Evolutionary conservation across 2,113 vertebrate genomes (phyloP).

Genomic region (Vidua chalybeata): DNA sequence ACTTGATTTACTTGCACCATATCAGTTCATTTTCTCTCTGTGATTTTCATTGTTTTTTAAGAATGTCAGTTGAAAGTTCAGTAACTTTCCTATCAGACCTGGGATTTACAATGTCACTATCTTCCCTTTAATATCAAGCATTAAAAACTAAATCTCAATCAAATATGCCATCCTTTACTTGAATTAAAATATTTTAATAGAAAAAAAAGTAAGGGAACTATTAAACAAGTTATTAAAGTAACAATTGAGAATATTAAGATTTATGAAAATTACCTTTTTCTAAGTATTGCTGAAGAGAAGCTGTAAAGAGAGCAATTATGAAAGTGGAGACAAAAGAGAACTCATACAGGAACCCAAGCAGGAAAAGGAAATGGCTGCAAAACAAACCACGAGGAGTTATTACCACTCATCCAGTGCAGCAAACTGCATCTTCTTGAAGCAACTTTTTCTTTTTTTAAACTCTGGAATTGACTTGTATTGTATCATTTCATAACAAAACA

Average conservation of each 20-base stretch:
- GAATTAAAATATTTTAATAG: background rate
- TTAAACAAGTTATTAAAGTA: background rate
- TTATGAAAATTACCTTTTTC: background rate
- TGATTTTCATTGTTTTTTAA: background rate
- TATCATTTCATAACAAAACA: background rate
- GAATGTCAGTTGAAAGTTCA: background rate
- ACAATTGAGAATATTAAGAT: background rate
- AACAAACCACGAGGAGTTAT: background rate
- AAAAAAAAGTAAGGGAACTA: background rate
- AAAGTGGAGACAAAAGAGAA: background rate
- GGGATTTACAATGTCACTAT: background rate
- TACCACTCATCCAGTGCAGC: background rate
- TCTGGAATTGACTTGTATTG: accelerated
- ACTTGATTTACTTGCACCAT: background rate
- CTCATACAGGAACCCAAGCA: background rate
- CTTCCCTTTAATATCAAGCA: background rate
- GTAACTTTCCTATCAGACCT: background rate
- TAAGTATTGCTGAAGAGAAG: background rate
- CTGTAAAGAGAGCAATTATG: background rate
- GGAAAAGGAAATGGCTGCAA: background rate
- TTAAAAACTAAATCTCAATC: background rate
- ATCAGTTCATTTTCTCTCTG: background rate
- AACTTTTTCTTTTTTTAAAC: background rate
- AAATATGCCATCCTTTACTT: background rate
- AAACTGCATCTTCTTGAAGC: background rate